Base-by-base conservation (phyloP, 2,113 vertebrate species). In the Gavia stellata region DNA sequence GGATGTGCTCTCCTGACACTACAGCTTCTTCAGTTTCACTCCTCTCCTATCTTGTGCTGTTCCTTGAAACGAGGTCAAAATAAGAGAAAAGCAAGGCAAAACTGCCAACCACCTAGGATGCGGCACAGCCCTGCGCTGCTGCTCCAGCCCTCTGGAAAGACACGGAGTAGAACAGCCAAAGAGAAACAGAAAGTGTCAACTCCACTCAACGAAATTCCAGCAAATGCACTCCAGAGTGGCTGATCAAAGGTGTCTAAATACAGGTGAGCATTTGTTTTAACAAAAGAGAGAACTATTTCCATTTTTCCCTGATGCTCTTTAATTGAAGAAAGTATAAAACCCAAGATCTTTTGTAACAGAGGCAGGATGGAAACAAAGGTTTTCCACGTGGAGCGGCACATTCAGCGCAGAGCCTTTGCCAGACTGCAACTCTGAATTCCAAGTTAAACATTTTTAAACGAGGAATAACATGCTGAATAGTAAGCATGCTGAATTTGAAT, bases 1-100 rank as follows among this genome's bases (percentile, higher is more conserved):
- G 4, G 33, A 75, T 65, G 8, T 40, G 61, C 53, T 45, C 72
- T 55, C 33, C 42, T 45, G 55, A 88, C 4, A 10, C 52, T 38
- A 67, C 58, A 83, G 74, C 78, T 73, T 89, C 53, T 92, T 52
- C n/a, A 40, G 55, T 89, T 81, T 83, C 90, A 86, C 44, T 23
- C 52, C 87, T 81, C 93, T 61, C 94, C 49, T 52, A 10, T 0
- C 6, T n/a, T 63, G 34, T 33, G 53, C 55, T 85, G 80, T 38
- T 92, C 71, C 83, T 94, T 90, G 84, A 93, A 70, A 90, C 0
- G 1, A 86, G 61, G 80, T 89, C 88, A 93, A 63, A 70, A 24
- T 4, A 55, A 65, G 21, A 40, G 44, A 0, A 10, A 81, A 90
- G 80, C 19, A 29, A 67, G 40, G 36, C 65, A 65, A 66, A 59